A percentile compares a stretch with the other conserved stretches of the same genome.
These are phyloP conservation scores for Aspidiotus rigidus DNA, from an alignment of 2,888 invertebrate genomes.

Conservation along the genomic window DNA sequence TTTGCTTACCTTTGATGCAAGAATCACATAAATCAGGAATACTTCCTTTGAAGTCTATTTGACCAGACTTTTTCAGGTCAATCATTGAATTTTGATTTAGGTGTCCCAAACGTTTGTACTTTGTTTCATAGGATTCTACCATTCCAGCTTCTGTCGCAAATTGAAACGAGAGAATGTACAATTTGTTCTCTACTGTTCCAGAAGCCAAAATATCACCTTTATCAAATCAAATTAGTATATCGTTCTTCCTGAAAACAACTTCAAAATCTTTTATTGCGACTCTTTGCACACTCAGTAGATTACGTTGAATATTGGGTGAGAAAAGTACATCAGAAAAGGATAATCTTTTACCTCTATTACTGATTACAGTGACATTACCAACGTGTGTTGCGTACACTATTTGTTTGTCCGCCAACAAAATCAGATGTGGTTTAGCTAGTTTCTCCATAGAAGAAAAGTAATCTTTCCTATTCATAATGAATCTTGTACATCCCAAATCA, in stretches of 20 bases:
- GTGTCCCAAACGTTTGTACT: too few species aligned
- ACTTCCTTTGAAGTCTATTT: too few species aligned
- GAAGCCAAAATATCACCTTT: neutral
- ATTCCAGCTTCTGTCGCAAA: too few species aligned
- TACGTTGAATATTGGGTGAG: neutral
- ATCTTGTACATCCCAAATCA: neutral
- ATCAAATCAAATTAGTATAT: neutral
- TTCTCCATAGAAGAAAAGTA: neutral
- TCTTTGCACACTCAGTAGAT: neutral
- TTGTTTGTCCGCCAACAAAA: neutral
- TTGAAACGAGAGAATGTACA: neutral
- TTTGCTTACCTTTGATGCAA: too few species aligned
- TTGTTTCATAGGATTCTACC: too few species aligned
- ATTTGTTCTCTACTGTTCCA: neutral
- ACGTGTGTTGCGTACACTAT: neutral
- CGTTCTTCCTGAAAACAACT: neutral
- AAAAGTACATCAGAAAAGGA: neutral
- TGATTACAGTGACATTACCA: neutral
- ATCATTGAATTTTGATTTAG: too few species aligned
- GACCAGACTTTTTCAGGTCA: too few species aligned
- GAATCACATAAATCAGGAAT: too few species aligned
- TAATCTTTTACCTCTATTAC: neutral
- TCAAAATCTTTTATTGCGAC: neutral
- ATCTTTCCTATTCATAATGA: neutral
- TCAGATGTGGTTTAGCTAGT: neutral